Conservation (phyloP, 2,797 vertebrate genomes). For the Cyprinella venusta region DNA sequence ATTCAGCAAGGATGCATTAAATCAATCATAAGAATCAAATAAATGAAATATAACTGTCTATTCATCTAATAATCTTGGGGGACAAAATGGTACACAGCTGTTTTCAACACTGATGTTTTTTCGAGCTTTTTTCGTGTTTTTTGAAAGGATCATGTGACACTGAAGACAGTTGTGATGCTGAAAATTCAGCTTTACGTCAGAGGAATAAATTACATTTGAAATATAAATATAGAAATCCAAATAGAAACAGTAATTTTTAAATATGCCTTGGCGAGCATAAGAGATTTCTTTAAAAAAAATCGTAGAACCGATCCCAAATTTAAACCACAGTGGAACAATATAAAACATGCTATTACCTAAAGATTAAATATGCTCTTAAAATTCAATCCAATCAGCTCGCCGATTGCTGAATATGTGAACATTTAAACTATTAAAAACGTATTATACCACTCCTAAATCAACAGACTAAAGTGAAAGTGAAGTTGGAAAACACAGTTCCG, state of each 20-base stretch:
- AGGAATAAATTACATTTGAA: neutral
- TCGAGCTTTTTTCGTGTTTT: too few relatives aligned
- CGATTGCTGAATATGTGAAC: neutral
- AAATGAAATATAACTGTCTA: too few relatives aligned
- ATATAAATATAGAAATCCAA: neutral
- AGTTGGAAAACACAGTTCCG: neutral
- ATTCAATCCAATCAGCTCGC: neutral
- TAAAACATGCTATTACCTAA: neutral
- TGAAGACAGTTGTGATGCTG: too few relatives aligned
- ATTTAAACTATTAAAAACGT: neutral
- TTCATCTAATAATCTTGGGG: too few relatives aligned
- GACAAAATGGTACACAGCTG: too few relatives aligned
- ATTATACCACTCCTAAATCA: neutral
- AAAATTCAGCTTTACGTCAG: too few relatives aligned
- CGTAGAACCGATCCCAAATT: too few relatives aligned
- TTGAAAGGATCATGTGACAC: too few relatives aligned
- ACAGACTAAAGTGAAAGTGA: constrained; percentile 28
- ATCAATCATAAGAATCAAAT: too few relatives aligned
- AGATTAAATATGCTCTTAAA: neutral
- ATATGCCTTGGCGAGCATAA: neutral
- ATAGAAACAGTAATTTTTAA: neutral
- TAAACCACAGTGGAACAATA: neutral
- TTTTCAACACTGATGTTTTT: too few relatives aligned
- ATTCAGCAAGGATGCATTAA: too few relatives aligned
- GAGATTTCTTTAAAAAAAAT: neutral